Conservation (phyloP, 2,797 vertebrate genomes). For the Premnoplex brunnescens region DNA sequence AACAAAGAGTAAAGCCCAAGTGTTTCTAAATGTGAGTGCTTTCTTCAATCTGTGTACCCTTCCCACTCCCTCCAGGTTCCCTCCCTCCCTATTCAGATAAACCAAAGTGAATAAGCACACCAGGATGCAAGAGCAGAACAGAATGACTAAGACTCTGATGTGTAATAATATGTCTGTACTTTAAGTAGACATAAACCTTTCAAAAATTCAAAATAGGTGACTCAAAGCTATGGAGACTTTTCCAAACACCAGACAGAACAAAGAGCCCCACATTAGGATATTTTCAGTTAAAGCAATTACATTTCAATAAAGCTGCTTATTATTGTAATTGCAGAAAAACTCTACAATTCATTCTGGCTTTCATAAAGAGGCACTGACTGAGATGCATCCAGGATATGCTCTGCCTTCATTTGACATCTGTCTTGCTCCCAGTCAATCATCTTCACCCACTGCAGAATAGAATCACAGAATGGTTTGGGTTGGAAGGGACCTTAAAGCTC, state of each 20-base stretch:
- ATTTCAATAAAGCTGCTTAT: slow-evolving; percentile 71
- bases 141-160: slow-evolving; percentile 68
- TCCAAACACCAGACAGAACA: slow-evolving; percentile 62
- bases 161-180: slow-evolving; percentile 68
- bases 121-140: slow-evolving; percentile 43
- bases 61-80: not conserved
- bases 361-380: slow-evolving; percentile 38
- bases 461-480: not conserved
- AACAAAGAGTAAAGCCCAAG: not conserved
- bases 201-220: slow-evolving; percentile 73
- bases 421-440: slow-evolving; percentile 48
- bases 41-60: not conserved
- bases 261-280: slow-evolving; percentile 57
- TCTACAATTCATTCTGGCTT: slow-evolving; percentile 41
- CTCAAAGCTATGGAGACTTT: slow-evolving; percentile 68
- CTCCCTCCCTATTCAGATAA: slow-evolving; percentile 13
- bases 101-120: slow-evolving; percentile 35
- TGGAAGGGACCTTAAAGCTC: accelerated
- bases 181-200: slow-evolving; percentile 70
- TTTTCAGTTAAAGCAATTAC: slow-evolving; percentile 70
- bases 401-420: slow-evolving; percentile 46
- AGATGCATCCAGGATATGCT: slow-evolving; percentile 35
- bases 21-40: not conserved
- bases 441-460: not conserved
- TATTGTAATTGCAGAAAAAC: slow-evolving; percentile 68